phyloP scores from a whole-genome alignment of 1,140 invertebrate species.

The Saccostrea cuccullata region DNA sequence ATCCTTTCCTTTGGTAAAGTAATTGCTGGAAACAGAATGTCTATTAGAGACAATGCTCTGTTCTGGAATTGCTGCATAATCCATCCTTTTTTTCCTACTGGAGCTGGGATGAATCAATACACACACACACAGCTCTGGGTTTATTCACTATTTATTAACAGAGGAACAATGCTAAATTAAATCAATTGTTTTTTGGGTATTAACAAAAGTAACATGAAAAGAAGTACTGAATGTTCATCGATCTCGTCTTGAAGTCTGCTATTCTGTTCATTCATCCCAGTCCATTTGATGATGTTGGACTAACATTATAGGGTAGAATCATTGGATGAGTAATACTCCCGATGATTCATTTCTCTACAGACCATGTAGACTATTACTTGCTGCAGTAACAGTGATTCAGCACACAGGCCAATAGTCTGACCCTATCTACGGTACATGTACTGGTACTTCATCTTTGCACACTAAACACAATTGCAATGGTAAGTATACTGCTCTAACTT shows the following conservation, averaged over 20 bases:
- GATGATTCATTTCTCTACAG: neutral
- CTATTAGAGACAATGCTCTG: neutral
- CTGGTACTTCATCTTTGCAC: too few species aligned
- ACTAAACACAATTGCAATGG: too few species aligned
- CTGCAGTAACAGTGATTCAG: conserved; percentile 1
- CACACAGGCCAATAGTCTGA: neutral
- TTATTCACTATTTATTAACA: conserved; percentile 33
- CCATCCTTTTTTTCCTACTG: neutral
- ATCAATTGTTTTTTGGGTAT: conserved; percentile 5
- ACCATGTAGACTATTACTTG: neutral
- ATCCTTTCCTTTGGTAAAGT: neutral
- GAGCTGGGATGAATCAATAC: neutral
- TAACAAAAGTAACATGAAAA: conserved; percentile 29
- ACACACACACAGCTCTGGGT: neutral
- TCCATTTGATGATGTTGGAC: neutral
- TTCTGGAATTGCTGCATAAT: conserved; percentile 20
- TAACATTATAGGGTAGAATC: neutral
- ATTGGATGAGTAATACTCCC: neutral
- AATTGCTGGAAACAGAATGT: conserved; percentile 31
- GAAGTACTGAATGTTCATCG: neutral
- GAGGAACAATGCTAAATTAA: conserved; percentile 20
- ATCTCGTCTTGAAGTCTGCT: neutral
- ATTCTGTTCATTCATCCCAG: neutral
- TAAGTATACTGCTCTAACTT: too few species aligned
- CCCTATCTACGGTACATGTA: too few species aligned